Conservation (phyloP, 2,113 vertebrate genomes). For the Colius striatus region DNA sequence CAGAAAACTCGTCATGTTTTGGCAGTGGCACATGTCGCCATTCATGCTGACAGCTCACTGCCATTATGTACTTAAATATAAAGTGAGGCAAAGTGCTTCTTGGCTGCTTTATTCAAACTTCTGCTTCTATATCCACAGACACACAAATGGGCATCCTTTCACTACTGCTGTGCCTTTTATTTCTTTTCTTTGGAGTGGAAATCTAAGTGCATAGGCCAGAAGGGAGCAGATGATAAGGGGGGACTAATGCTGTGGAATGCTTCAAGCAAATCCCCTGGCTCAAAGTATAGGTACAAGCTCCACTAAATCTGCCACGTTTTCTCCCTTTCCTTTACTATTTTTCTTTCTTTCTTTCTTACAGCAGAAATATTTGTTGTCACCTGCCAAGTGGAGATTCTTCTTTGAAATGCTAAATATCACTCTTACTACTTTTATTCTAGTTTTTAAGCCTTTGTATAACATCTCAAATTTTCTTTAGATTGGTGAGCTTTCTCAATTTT, state of each 20-base stretch:
- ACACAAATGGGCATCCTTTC: not conserved
- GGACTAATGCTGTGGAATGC: not conserved
- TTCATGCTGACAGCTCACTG: not conserved
- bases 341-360: not conserved
- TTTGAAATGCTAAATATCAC: not conserved
- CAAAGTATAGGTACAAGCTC: not conserved
- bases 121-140: not conserved
- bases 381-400: not conserved
- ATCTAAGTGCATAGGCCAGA: not conserved
- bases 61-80: not conserved
- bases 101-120: not conserved
- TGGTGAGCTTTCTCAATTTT: not conserved
- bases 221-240: not conserved
- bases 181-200: not conserved
- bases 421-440: not conserved
- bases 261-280: not conserved
- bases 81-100: not conserved
- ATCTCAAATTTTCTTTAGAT: not conserved
- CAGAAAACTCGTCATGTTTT: not conserved
- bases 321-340: not conserved
- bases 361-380: not conserved
- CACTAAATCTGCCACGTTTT: not conserved
- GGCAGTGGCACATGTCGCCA: fast-evolving
- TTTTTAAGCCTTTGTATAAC: not conserved
- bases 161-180: not conserved